Base-by-base conservation (phyloP, 1,140 invertebrate species). In the Daktulosphaira vitifoliae region DNA sequence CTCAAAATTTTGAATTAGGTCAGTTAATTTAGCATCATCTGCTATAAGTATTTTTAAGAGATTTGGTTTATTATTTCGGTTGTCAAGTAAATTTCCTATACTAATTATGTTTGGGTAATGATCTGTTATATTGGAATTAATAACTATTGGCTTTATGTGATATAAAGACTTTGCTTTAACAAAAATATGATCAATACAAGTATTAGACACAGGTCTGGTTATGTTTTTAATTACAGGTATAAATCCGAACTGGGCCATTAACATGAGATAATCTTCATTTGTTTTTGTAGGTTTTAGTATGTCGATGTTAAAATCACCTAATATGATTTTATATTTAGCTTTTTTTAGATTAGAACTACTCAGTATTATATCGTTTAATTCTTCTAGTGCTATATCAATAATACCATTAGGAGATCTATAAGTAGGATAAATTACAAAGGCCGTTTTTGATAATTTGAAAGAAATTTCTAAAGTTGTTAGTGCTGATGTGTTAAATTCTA, bases 251-350 rank as follows among this genome's bases (percentile, higher is more conserved):
- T 20, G 29, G 1, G 51, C 51, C 29, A 52, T 52, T 6, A 38
- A 5, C 29, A 52, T 2, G 0, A 52, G 11, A 52, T 52, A 52
- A 7, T 52, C 9, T 20, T 52, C 51, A 37, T 52, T 52, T 20
- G 1, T 37, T 37, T 51, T 51, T 33, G 25, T 29, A 0, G 18
- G 29, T 52, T 52, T 52, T 1, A 13, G 29, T 15, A 52, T 2
- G 11, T 52, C 51, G 29, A 52, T 52, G 18, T 52, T 52, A 13
- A 52, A 52, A 3, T 52, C 29, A 13, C 11, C 29, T 52, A 52
- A 7, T 52, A 52, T 20, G n/a, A 52, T 52, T 52, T 52, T 52
- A 22, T 20, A 37, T 13, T 33, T 52, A 37, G 26, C 29, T 15
- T 7, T 52, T 52, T 52, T 38, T 37, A 37, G 4, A 15, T 20